Evolutionary conservation across 1,140 invertebrate genomes (phyloP).

Genomic region (Agrypnia vestita): DNA sequence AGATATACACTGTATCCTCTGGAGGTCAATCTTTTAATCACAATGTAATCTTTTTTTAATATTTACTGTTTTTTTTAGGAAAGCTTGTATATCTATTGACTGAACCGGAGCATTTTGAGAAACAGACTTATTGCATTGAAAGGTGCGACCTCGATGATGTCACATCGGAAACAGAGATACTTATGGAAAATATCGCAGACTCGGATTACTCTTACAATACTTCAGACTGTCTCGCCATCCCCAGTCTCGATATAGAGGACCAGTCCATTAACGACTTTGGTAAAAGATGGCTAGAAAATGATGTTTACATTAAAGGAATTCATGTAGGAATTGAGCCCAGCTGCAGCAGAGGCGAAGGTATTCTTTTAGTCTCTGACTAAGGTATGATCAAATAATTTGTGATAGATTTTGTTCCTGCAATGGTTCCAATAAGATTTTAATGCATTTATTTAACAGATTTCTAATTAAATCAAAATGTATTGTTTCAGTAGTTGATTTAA

Average conservation of each 20-base stretch:
- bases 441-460: too few relatives aligned
- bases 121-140: conserved; percentile 39
- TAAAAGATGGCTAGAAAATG: conserved; percentile 46
- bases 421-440: too few relatives aligned
- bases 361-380: not conserved
- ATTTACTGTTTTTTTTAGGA: conserved; percentile 40
- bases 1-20: too few relatives aligned
- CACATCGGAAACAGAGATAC: conserved; percentile 25
- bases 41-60: not conserved
- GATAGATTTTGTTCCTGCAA: too few relatives aligned
- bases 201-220: conserved; percentile 30
- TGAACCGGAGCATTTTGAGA: conserved; percentile 43
- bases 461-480: too few relatives aligned
- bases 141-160: conserved; percentile 34
- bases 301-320: conserved; percentile 4
- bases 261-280: conserved; percentile 49
- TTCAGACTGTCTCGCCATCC: conserved; percentile 45
- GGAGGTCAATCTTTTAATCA: too few relatives aligned
- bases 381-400: too few relatives aligned
- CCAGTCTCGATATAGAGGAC: conserved; percentile 43
- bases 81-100: conserved; percentile 52
- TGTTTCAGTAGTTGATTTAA: too few relatives aligned
- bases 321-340: not conserved
- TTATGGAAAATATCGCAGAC: conserved; percentile 40
- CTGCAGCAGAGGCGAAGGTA: conserved; percentile 6